Base-by-base conservation (phyloP, 2,113 vertebrate genomes). In the Ammodytes dubius region DNA sequence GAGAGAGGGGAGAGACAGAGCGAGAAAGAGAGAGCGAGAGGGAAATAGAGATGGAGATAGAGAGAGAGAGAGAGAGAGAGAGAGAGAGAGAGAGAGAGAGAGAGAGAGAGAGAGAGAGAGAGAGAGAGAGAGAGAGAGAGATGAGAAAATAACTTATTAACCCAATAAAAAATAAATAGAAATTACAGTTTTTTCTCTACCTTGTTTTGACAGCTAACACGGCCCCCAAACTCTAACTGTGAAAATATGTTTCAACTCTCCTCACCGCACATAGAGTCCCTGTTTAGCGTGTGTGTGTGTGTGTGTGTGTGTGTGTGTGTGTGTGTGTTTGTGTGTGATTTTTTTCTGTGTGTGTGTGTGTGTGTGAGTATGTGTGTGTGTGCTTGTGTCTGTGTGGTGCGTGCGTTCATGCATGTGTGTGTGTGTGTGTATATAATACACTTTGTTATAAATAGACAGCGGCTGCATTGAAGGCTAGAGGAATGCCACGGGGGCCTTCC, bases 381-480 rank as follows among this genome's bases (percentile, higher is more conserved):
- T 27, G 27, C 27, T 1, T 27, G 27, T 27, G 27, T 27, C 27
- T 27, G 27, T 27, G 27, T 27, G 27, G 27, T 2, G 27, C 27
- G 27, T 27, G 27, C 27, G 27, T 27, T 27, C 27, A 27, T 27
- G 27, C 27, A 27, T 27, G 27, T 27, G 27, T 27, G 27, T 27
- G 27, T 27, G 27, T 27, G 27, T 27, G 27, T 27, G 27, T 27
- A 27, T 77, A 60, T 47, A 72, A 77, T 49, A 37, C 13, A 3
- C 37, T 53, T 0, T n/a, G 52, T 72, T 74, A 82, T 85, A 78
- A 84, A 77, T 45, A 79, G 70, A 53, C 56, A 56, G 12, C 9
- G 4, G 39, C 13, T 37, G 0, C 8, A 27, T 43, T 2, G 8
- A 60, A 14, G 7, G 70, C 59, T 13, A 14, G 2, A 13, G 56